Evolutionary conservation across 2,113 vertebrate genomes (phyloP).

Genomic region (Illadopsis cleaveri): DNA sequence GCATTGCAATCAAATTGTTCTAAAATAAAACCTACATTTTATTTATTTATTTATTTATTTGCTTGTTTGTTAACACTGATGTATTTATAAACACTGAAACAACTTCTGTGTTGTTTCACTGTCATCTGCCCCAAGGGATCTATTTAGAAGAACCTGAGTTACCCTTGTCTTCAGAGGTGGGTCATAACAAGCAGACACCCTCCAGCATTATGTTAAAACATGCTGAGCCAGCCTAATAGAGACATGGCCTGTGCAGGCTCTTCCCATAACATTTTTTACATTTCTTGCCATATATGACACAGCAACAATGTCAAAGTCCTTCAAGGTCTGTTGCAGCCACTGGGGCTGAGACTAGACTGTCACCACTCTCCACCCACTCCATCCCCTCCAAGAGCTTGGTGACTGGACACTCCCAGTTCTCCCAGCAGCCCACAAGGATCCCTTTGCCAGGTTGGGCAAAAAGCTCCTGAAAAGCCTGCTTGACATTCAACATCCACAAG

Average conservation of each 20-base stretch:
- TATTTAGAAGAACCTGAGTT: neutral
- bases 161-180: neutral
- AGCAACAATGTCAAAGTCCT: neutral
- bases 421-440: rapidly evolving
- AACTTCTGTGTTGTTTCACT: rapidly evolving
- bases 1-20: neutral
- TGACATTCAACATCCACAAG: rapidly evolving
- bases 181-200: neutral
- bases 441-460: neutral
- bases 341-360: neutral
- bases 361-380: neutral
- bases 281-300: rapidly evolving
- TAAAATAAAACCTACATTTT: neutral
- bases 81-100: neutral
- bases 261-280: neutral
- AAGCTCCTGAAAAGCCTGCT: neutral
- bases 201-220: neutral
- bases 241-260: neutral
- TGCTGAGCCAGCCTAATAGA: neutral
- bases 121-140: neutral
- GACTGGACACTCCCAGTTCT: too few species aligned
- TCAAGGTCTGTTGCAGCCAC: neutral
- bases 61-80: neutral
- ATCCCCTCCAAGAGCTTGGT: rapidly evolving
- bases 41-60: too few species aligned